A percentile compares a stretch with the other conserved stretches of the same genome.
Conservation (phyloP, 2,797 vertebrate species). For the Trachurus trachurus region DNA sequence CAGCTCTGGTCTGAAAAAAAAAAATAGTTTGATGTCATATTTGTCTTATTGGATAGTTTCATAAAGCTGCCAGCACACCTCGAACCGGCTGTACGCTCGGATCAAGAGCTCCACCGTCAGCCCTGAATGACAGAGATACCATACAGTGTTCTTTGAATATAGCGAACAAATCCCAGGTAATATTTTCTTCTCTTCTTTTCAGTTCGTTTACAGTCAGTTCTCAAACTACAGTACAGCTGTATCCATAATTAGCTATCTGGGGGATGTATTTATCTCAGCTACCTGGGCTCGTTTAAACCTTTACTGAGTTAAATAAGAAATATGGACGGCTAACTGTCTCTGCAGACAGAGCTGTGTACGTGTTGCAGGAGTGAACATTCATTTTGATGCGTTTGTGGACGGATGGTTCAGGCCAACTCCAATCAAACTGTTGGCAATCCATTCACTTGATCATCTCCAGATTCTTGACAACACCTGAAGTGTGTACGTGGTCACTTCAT, state of each 20-base stretch:
- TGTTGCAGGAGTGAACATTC: background rate
- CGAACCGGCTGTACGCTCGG: background rate
- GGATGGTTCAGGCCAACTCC: background rate
- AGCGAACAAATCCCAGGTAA: constrained; percentile 10
- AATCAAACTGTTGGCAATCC: constrained; percentile 5
- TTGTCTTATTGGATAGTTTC: constrained; percentile 1
- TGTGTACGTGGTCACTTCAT: constrained; percentile 4
- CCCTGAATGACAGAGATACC: background rate
- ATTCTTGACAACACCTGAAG: background rate
- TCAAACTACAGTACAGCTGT: background rate
- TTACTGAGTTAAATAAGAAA: background rate
- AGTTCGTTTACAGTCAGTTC: constrained; percentile 12
- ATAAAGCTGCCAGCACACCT: background rate
- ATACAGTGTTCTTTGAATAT: background rate
- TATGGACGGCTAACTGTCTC: background rate
- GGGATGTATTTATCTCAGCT: background rate
- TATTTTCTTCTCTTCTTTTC: constrained; percentile 18
- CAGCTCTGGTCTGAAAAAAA: background rate
- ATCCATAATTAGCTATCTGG: constrained; percentile 32
- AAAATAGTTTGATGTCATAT: background rate
- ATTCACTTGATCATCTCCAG: background rate
- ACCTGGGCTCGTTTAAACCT: background rate
- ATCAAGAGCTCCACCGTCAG: background rate
- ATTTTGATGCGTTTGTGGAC: background rate
- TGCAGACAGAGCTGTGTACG: background rate